Evolutionary conservation across 2,888 invertebrate genomes (phyloP).

Genomic region (Nemoura dubitans): DNA sequence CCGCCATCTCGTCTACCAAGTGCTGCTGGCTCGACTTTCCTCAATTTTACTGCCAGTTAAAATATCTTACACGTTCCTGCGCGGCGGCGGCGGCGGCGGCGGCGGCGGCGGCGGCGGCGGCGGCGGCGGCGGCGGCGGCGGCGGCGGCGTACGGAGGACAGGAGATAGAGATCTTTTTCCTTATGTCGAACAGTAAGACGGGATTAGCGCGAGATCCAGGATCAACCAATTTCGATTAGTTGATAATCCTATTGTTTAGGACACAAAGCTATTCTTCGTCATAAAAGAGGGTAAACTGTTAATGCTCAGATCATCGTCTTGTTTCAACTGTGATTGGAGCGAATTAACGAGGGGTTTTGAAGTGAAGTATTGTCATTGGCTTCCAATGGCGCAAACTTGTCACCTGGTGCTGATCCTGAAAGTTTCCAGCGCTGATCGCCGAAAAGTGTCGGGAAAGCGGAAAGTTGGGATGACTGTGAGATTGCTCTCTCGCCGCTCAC

Average conservation of each 20-base stretch:
- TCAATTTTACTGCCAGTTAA: slow-evolving; percentile 36
- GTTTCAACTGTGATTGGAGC: background rate
- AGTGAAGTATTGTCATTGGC: background rate
- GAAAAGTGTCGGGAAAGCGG: background rate
- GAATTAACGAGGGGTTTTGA: background rate
- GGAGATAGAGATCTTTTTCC: background rate
- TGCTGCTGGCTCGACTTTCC: slow-evolving; percentile 13
- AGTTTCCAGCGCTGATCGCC: background rate
- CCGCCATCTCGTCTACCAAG: background rate
- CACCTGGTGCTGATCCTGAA: background rate
- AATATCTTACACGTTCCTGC: slow-evolving; percentile 20
- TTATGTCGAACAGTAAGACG: background rate
- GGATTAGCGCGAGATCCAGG: slow-evolving; percentile 35
- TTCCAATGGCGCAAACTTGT: background rate
- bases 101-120: background rate
- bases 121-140: background rate
- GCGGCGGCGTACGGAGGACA: background rate
- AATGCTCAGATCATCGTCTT: slow-evolving; percentile 15
- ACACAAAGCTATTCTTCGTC: slow-evolving; percentile 28
- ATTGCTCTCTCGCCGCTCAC: too few relatives aligned
- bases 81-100: background rate
- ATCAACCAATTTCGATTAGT: slow-evolving; percentile 43
- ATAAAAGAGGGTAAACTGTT: slow-evolving; percentile 26
- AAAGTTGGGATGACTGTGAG: background rate
- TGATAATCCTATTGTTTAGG: slow-evolving; percentile 33